These are phyloP conservation scores for Oscheius sp. DNA, from an alignment of 2,888 invertebrate species.

Conservation along the genomic window DNA sequence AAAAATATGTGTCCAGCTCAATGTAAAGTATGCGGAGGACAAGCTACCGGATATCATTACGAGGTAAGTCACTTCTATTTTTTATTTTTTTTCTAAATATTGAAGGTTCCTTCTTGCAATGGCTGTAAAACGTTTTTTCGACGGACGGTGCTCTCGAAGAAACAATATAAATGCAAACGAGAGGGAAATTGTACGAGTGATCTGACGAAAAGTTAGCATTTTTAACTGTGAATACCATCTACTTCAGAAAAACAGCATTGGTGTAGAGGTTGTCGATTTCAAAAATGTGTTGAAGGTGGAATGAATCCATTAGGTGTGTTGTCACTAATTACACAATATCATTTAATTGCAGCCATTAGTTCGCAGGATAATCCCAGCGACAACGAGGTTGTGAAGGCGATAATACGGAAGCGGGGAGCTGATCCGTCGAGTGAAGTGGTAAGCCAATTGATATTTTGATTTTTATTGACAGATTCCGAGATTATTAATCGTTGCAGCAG, in stretches of 20 bases:
- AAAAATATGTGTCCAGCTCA: conserved; percentile 51
- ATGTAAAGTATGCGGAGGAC: conserved; percentile 53
- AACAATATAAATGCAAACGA: conserved; percentile 46
- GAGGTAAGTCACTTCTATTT: no score
- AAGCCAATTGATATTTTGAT: background rate
- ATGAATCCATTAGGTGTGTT: conserved; percentile 46
- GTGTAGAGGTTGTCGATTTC: conserved; percentile 55
- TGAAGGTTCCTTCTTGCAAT: conserved; percentile 55
- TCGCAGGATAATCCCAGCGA: conserved; percentile 1
- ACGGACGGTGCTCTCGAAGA: conserved; percentile 52
- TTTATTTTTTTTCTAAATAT: no score
- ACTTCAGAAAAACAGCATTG: conserved; percentile 53
- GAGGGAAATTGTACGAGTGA: conserved; percentile 50
- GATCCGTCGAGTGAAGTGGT: background rate
- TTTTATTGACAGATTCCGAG: background rate
- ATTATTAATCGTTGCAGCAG: conserved; percentile 19
- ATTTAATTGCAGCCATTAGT: conserved; percentile 7
- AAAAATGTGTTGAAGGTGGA: conserved; percentile 53
- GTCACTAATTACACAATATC: background rate
- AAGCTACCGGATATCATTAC: conserved; percentile 57
- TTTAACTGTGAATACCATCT: background rate
- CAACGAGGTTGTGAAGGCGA: conserved; percentile 22
- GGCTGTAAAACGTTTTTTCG: conserved; percentile 62
- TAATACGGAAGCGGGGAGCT: conserved; percentile 13
- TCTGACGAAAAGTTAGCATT: conserved; percentile 41